Evolutionary conservation across 2,113 vertebrate species (phyloP).

Genomic region (Vulpes vulpes): DNA sequence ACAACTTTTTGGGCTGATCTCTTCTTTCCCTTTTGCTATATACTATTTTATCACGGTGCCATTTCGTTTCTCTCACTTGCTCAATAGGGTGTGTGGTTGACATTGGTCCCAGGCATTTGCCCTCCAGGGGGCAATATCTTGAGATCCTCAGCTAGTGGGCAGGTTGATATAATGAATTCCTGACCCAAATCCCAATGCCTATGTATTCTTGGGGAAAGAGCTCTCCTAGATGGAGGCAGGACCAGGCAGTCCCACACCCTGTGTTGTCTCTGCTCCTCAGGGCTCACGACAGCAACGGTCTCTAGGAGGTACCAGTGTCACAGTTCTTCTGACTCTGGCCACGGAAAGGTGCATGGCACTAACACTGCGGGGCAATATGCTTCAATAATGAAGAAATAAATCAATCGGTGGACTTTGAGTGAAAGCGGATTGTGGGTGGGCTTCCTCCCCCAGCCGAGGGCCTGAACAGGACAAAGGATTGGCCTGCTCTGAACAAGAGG

Average conservation of each 20-base stretch:
- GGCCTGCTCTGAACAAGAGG: neutral
- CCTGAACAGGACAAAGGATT: neutral
- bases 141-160: neutral
- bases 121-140: neutral
- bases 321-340: neutral
- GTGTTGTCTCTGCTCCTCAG: neutral
- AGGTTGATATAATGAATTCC: neutral
- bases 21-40: neutral
- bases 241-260: neutral
- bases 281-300: neutral
- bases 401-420: neutral
- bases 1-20: neutral
- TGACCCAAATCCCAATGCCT: neutral
- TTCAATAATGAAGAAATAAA: neutral
- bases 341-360: neutral
- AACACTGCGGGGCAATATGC: neutral
- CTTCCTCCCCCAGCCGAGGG: neutral
- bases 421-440: neutral
- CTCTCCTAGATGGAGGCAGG: neutral
- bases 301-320: neutral
- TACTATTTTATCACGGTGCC: neutral
- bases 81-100: neutral
- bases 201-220: neutral
- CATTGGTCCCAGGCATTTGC: neutral
- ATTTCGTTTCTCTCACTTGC: neutral